Base-by-base conservation (phyloP, 2,113 vertebrate genomes). In the Mirza zaza region DNA sequence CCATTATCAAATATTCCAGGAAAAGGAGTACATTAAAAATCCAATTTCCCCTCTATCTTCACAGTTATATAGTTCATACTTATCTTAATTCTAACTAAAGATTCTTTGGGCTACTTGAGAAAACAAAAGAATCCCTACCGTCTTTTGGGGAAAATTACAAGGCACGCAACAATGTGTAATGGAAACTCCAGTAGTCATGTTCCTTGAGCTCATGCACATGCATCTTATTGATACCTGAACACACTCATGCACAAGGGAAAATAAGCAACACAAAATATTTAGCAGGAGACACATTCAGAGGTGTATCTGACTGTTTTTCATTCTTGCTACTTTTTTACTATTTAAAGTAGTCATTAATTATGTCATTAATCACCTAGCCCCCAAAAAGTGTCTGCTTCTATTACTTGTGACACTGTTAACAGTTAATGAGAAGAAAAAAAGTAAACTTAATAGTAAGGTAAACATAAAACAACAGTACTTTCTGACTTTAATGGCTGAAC, bases 181-280 rank as follows among this genome's bases (percentile, higher is more conserved):
- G 97, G 97, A 39, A 98, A 97, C 55, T 97, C 96, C 97, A 95
- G 87, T 80, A 95, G 97, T 63, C 97, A 96, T 85, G 94, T 92
- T 96, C 80, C 98, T 95, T 3, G 63, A 98, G 93, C 68, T 98
- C 98, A 98, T 99, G 98, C 98, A 98, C 99, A 98, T 99, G 98
- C 98, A 96, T 8, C 36, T 90, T 96, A 98, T 8, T 98, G 98
- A 63, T 92, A 98, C 11, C 97, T 97, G 93, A 97, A 63, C 77
- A 81, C 6, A 75, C 59, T 93, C 98, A 98, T 98, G 98, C 98
- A 97, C 50, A 88, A 85, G 96, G 80, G 97, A 96, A 98, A 90
- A 97, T 75, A 97, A 98, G 98, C 97, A 98, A 98, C 88, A 96
- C 89, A 93, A 55, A 91, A 77, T 50, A 65, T 96, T 87, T 94